These are phyloP conservation scores for Platorchestia sp. DNA, from an alignment of 1,140 invertebrate genomes.

Conservation along the genomic window DNA sequence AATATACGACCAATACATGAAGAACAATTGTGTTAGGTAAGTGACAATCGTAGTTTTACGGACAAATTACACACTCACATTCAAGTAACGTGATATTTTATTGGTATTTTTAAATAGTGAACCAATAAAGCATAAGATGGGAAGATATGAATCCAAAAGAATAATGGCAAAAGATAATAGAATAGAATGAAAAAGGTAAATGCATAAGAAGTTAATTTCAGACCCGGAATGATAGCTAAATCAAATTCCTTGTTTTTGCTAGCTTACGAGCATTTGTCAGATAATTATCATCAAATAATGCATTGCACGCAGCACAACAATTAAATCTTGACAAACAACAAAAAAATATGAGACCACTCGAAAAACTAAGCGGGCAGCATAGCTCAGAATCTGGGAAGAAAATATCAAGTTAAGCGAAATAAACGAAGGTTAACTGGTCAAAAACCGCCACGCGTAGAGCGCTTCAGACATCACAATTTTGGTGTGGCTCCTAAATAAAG, in stretches of 20 bases:
- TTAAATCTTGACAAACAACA: no score
- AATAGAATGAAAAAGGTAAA: no score
- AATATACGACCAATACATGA: background rate
- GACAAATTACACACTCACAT: background rate
- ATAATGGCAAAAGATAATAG: no score
- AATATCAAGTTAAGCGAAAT: background rate
- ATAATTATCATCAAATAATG: no score
- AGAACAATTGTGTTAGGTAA: background rate
- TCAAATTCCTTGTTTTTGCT: no score
- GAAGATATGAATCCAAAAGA: background rate
- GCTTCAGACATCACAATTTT: background rate
- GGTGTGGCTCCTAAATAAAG: background rate
- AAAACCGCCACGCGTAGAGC: background rate
- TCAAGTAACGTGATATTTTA: background rate
- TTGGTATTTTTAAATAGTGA: background rate
- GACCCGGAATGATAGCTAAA: no score
- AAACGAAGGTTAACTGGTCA: background rate
- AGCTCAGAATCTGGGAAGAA: background rate
- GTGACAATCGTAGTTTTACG: background rate
- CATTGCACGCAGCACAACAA: no score
- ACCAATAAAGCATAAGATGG: background rate
- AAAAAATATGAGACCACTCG: no score
- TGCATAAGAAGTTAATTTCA: no score
- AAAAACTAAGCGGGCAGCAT: no score
- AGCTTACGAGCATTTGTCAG: no score